Conservation (phyloP, 2,888 invertebrate species). For the Gibbula magus region DNA sequence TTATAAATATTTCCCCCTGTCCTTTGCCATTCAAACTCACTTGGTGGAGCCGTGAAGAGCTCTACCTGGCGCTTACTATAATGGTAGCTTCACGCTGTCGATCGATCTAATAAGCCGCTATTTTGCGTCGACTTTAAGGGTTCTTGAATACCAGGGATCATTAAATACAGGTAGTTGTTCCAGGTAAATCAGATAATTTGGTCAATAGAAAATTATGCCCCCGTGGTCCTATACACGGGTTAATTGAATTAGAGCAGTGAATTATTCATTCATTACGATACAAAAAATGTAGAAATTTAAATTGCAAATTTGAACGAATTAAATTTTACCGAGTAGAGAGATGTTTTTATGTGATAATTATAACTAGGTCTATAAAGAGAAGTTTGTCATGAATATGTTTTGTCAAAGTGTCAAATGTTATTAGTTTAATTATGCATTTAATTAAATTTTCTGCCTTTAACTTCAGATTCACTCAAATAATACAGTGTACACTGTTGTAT, state of each 20-base stretch:
- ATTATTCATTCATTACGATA: too few species aligned
- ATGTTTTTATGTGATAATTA: too few species aligned
- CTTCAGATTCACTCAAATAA: too few species aligned
- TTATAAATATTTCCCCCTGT: constrained; percentile 20
- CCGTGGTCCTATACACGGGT: not conserved
- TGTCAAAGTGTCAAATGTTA: too few species aligned
- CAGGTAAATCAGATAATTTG: not conserved
- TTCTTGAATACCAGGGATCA: not conserved
- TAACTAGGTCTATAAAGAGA: too few species aligned
- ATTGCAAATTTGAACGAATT: too few species aligned
- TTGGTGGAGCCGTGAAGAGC: not conserved
- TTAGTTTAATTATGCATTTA: too few species aligned
- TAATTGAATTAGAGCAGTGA: constrained; percentile 8
- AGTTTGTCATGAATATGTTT: too few species aligned
- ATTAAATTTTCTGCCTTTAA: too few species aligned
- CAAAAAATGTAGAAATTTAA: too few species aligned
- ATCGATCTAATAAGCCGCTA: constrained; percentile 1
- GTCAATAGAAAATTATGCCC: not conserved
- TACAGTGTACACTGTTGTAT: too few species aligned
- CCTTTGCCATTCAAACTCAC: not conserved
- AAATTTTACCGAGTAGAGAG: too few species aligned
- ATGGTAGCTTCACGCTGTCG: not conserved
- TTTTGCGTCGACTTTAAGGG: not conserved
- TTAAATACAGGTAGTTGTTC: constrained; percentile 10
- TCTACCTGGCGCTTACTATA: constrained; percentile 1